phyloP scores from a whole-genome alignment of 2,113 vertebrate species.

The Tyrannus savana region DNA sequence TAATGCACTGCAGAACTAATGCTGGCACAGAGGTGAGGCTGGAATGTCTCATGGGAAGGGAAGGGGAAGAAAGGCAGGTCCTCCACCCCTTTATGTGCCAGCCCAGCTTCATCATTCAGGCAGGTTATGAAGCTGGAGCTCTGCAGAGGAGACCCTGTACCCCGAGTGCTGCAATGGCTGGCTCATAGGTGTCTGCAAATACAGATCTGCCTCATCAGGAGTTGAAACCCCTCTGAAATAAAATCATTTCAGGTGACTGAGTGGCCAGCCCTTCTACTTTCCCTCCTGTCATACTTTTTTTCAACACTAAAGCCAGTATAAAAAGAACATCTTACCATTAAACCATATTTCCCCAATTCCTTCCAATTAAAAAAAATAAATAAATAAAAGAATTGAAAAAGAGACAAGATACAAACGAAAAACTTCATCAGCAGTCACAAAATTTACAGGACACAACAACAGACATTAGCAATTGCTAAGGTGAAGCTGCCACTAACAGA shows the following conservation, averaged over 20 bases:
- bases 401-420: not conserved
- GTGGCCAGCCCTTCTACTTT: not conserved
- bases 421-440: not conserved
- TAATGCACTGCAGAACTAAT: not conserved
- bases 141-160: not conserved
- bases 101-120: not conserved
- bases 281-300: not conserved
- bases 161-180: rapidly evolving
- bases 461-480: not conserved
- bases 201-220: not conserved
- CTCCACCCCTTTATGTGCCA: not conserved
- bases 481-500: not conserved
- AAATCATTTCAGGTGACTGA: not conserved
- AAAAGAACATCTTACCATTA: not conserved
- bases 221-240: not conserved
- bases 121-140: not conserved
- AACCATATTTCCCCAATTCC: not conserved
- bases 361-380: not conserved
- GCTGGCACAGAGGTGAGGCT: not conserved
- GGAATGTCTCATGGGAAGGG: not conserved
- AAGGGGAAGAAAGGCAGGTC: not conserved
- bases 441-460: not conserved
- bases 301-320: not conserved
- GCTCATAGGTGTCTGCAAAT: not conserved
- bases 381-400: not conserved